Evolutionary conservation across 1,140 invertebrate species (phyloP), one percentile per base, ranked within the genome.

Genomic region (Orchesella cincta): DNA sequence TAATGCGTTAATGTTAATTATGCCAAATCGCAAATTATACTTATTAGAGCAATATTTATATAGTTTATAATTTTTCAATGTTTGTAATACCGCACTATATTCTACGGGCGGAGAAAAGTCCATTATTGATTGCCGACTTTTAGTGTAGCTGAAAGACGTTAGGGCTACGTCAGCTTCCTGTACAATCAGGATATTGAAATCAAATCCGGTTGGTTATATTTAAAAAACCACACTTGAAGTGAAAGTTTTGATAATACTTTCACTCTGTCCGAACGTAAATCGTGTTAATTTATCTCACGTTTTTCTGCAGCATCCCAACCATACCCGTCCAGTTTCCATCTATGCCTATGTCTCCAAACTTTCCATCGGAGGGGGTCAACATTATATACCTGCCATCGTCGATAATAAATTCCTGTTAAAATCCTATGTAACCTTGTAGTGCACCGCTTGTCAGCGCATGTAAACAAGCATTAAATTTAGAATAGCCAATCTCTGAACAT

Each of bases 111-210:
- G 78, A 39, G 76, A 78, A 62, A 81, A 81, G 34, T 78, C 78
- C 78, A 81, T 81, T 8, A 77, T 76, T 31, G 20, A 31, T 73
- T 64, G 67, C 52, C 80, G 33, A 20, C 5, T n/a, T 2, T 51
- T 71, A 26, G 78, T 81, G 20, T 57, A 54, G 57, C 78, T 78
- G 57, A 81, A 79, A 18, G 78, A 79, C 80, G 78, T 79, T 0
- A 81, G 20, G 16, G 80, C 80, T 14, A 81, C 74, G 29, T 79
- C 80, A 1, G 67, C 78, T 75, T 81, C 80, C 80, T 81, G 57
- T 31, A 73, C 39, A 73, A 73, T 64, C 57, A 64, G 12, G 57
- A 31, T 8, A 14, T 46, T 8, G 39, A 46, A 8, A 46, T 12
- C 39, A 46, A 8, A 12, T 46, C 8, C 39, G 39, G 8, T 46